These are phyloP conservation scores for Drosophila mauritiana DNA, from an alignment of 1,140 invertebrate species.

Conservation along the genomic window DNA sequence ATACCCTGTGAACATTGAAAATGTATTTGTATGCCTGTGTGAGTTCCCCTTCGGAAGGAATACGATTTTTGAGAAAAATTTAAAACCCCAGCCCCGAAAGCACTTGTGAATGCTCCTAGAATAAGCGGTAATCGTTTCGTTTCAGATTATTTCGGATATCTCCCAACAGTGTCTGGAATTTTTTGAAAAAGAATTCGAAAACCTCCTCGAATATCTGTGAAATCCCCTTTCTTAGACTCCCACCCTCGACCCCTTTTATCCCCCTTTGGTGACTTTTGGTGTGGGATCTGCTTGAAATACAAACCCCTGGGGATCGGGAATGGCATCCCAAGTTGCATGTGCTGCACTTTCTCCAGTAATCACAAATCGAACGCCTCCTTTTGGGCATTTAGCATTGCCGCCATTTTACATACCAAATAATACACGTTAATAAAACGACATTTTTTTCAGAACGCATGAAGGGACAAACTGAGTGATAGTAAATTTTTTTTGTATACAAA, in stretches of 20 bases:
- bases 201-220: conserved; percentile 24
- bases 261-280: conserved; percentile 66
- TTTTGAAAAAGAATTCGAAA: conserved; percentile 38
- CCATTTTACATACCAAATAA: conserved; percentile 81
- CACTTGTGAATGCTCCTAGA: conserved; percentile 53
- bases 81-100: conserved; percentile 43
- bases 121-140: conserved; percentile 20
- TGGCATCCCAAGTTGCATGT: conserved; percentile 38
- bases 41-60: conserved; percentile 50
- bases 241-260: background rate
- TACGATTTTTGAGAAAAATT: conserved; percentile 63
- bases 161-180: conserved; percentile 17
- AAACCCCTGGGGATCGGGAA: background rate
- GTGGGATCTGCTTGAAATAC: conserved; percentile 46
- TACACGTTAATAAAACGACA: conserved; percentile 49
- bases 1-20: background rate
- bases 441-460: conserved; percentile 51
- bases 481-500: conserved; percentile 54
- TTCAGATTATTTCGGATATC: conserved; percentile 1
- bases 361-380: conserved; percentile 14
- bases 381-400: conserved; percentile 71
- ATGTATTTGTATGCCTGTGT: conserved; percentile 5
- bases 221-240: background rate
- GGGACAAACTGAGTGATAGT: conserved; percentile 67
- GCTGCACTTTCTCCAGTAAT: conserved; percentile 49